Percentiles rank a stretch among this genome's conserved stretches.
phyloP scores from a whole-genome alignment of 2,797 vertebrate genomes.

The Limosa lapponica region DNA sequence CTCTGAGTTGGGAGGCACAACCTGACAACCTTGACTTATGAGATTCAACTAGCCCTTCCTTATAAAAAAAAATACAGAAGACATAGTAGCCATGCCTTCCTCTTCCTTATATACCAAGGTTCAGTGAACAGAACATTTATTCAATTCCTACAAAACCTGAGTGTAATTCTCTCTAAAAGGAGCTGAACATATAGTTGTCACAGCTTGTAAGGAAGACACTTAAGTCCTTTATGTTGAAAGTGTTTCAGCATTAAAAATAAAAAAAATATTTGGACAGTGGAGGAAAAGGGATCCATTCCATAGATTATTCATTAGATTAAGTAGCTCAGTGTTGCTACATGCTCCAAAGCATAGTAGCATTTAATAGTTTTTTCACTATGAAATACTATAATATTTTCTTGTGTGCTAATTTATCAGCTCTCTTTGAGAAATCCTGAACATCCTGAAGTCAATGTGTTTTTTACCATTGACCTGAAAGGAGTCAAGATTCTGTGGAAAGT shows the following conservation, averaged over 20 bases:
- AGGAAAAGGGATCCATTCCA: background rate
- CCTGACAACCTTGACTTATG: background rate
- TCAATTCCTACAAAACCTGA: background rate
- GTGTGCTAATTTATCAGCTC: background rate
- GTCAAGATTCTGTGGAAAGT: background rate
- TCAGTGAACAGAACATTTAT: background rate
- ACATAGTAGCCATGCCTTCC: background rate
- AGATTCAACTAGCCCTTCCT: background rate
- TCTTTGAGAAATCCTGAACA: background rate
- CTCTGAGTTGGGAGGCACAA: accelerated
- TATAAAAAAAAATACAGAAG: background rate
- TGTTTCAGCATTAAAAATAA: background rate
- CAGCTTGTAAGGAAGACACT: accelerated
- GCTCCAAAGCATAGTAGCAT: background rate
- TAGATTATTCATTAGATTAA: background rate
- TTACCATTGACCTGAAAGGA: background rate
- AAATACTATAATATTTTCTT: background rate
- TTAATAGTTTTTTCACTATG: background rate
- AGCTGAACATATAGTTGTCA: background rate
- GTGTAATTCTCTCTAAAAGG: background rate
- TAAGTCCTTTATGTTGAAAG: background rate
- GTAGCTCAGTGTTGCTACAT: background rate
- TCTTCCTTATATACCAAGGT: background rate
- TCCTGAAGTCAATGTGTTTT: background rate
- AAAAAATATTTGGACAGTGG: background rate